Evolutionary conservation across 1,140 invertebrate genomes (phyloP), one percentile per base, ranked within the genome.

Genomic region (Diprion similis): DNA sequence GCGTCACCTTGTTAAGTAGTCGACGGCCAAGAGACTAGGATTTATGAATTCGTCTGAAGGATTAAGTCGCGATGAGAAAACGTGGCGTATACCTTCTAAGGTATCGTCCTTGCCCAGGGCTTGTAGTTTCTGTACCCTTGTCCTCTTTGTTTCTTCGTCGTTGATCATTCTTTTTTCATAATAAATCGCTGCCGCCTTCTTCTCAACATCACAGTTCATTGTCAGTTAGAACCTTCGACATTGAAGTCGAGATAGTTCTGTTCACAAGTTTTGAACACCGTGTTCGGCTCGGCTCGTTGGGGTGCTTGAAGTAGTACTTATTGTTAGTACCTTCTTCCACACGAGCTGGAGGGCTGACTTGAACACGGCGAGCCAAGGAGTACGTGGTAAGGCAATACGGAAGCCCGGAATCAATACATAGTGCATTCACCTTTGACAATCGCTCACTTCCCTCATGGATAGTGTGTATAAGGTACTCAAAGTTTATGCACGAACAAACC

Each of bases 371-470:
- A 59, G 51, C n/a, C 4, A 17, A 4, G 51, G 7, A 17, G 11
- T 59, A 37, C 24, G 24, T 37, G 24, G 24, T 4, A 37, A 37
- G 24, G 24, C 24, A 37, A 37, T 59, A 59, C n/a, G 51, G 51
- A 59, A 59, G 51, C 51, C n/a, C 4, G 24, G 51, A 59, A 59
- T 59, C 51, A 10, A 59, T 59, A 37, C 24, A 6, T 37, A 9
- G 51, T 59, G 51, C 51, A 59, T 59, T 59, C 51, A 59, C 51
- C 51, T 59, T 59, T 59, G 51, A 17, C 51, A 59, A 59, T 59
- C 51, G 51, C 51, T 59, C 51, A 59, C 8, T 59, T 13, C 11
- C 51, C 51, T 37, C 24, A 1, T 37, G 24, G 6, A 37, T 3
- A 37, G 24, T 37, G 24, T 6, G 1, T 37, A 4, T 37, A 37